Conservation (phyloP, 2,113 vertebrate genomes). For the Pycnonotus jocosus region DNA sequence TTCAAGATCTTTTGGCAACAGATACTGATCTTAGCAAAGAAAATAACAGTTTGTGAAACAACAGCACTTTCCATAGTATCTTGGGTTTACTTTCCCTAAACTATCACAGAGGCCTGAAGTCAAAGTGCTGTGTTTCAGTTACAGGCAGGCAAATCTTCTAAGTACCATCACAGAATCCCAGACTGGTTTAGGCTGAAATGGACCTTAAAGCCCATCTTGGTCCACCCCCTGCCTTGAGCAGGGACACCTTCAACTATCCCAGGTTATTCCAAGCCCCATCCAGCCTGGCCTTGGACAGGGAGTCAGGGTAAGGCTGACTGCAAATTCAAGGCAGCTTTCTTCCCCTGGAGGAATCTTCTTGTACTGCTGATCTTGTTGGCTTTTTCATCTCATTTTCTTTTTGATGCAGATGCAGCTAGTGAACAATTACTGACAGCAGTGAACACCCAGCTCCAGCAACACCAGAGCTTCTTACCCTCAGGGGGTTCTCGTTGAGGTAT, state of each 20-base stretch:
- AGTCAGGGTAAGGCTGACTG: not conserved
- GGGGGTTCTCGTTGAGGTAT: slow-evolving; percentile 97
- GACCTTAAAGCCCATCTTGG: not conserved
- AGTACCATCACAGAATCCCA: not conserved
- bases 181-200: not conserved
- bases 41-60: not conserved
- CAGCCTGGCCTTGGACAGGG: not conserved
- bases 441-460: not conserved
- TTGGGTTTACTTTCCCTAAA: not conserved
- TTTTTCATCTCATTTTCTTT: not conserved
- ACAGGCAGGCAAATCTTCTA: not conserved
- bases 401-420: not conserved
- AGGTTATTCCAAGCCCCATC: rapidly evolving
- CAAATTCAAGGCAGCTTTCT: not conserved
- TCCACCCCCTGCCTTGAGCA: not conserved
- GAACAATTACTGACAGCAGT: not conserved
- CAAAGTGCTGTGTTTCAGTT: not conserved
- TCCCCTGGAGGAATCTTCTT: not conserved
- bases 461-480: slow-evolving; percentile 80
- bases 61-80: not conserved
- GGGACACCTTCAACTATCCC: not conserved
- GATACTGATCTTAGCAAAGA: not conserved
- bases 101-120: not conserved
- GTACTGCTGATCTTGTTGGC: not conserved
- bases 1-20: not conserved